phyloP scores from a whole-genome alignment of 2,888 invertebrate genomes.

The Acronicta aceris region DNA sequence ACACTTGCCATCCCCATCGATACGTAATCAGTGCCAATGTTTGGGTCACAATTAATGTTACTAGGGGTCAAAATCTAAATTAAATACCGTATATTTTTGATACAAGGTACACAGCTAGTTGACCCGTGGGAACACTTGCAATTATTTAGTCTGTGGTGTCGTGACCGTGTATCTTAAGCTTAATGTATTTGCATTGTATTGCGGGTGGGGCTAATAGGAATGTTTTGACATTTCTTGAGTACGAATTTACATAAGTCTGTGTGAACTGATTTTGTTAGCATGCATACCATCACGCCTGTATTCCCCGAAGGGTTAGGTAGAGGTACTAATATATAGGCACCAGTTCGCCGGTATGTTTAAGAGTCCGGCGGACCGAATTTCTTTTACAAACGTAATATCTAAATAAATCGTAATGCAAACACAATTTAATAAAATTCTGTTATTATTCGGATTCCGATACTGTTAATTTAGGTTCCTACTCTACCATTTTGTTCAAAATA shows the following conservation, averaged over 20 bases:
- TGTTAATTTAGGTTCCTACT: too few species aligned
- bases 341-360: too few species aligned
- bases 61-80: slow-evolving; percentile 48
- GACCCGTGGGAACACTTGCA: slow-evolving; percentile 53
- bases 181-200: slow-evolving; percentile 34
- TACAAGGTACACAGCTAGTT: slow-evolving; percentile 25
- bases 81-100: slow-evolving; percentile 37
- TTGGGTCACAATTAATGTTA: slow-evolving; percentile 20
- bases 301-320: too few species aligned
- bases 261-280: slow-evolving; percentile 3
- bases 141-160: slow-evolving; percentile 40
- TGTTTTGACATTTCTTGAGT: slow-evolving; percentile 35
- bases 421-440: too few species aligned
- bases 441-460: too few species aligned
- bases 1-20: slow-evolving; percentile 15
- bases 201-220: slow-evolving; percentile 33
- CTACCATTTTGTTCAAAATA: too few species aligned
- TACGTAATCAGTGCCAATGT: slow-evolving; percentile 35
- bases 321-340: too few species aligned
- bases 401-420: too few species aligned
- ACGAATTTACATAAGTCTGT: slow-evolving; percentile 31
- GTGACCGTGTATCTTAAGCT: slow-evolving; percentile 22
- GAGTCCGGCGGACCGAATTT: too few species aligned
- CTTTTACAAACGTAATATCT: too few species aligned
- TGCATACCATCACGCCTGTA: too few species aligned